Evolutionary conservation across 2,797 vertebrate species (phyloP).

Genomic region (Miopithecus talapoin): DNA sequence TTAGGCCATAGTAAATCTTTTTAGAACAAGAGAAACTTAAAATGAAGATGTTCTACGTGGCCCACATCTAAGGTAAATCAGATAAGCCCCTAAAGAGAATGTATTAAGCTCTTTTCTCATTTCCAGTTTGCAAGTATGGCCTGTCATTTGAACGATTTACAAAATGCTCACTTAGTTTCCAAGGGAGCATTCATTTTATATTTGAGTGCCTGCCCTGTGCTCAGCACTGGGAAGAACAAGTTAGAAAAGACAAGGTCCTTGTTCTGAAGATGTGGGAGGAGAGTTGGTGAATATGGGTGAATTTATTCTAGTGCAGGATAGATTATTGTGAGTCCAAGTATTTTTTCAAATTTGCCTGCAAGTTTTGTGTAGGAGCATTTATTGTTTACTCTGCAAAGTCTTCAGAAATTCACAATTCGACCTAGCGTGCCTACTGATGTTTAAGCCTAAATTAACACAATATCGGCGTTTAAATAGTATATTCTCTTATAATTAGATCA

Average conservation of each 20-base stretch:
- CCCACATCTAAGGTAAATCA: constrained; percentile 22
- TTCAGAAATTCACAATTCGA: background rate
- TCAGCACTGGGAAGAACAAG: background rate
- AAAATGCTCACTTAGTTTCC: constrained; percentile 40
- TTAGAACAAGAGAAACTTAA: background rate
- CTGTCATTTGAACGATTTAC: constrained; percentile 5
- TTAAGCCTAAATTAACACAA: background rate
- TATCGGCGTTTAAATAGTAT: background rate
- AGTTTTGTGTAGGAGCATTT: background rate
- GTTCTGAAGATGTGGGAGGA: background rate
- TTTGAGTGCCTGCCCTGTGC: background rate
- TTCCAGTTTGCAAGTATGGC: background rate
- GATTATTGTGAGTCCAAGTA: background rate
- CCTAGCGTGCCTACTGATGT: background rate
- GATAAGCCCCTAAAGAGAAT: background rate
- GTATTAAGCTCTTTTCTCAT: background rate
- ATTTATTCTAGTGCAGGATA: background rate
- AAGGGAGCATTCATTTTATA: background rate
- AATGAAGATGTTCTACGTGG: background rate
- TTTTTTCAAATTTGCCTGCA: constrained; percentile 10
- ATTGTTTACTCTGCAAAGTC: background rate
- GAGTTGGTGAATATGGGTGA: background rate
- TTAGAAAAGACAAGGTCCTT: background rate
- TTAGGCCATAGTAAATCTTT: background rate
- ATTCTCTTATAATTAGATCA: constrained; percentile 26